Evolutionary conservation across 1,140 invertebrate genomes (phyloP), one percentile per base, ranked within the genome.

Genomic region (Brachionus asplanchnoidis): DNA sequence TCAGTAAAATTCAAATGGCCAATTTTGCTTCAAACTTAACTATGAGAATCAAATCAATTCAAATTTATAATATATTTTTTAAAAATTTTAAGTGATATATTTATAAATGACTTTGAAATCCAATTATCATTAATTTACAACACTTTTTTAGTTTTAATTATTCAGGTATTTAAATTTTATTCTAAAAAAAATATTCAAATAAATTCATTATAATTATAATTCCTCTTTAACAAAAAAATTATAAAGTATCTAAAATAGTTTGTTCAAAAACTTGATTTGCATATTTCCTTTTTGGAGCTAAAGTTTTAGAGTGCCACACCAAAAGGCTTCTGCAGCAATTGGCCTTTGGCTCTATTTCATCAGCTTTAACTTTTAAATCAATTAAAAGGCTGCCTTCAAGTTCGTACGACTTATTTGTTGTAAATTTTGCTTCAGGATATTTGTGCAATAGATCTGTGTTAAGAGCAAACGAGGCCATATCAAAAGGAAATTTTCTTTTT

Each of bases 391-490:
- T 95, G 90, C 99, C 97, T 89, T 97, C 95, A 89, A 94, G 95
- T 9, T 96, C 97, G 86, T 94, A 92, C 87, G 94, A 92, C 50
- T 95, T 93, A 84, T 93, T 92, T 86, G 94, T 94, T 1, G 93
- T 94, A 89, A 99, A 98, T 85, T 91, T 89, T 0, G 94, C 95
- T 50, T 94, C 90, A 4, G 93, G 93, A 88, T 94, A 92, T 2
- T 6, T 60, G n/a, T 42, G 42, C 23, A 82, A 36, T 5, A 96
- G 89, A 20, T 93, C 91, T 1, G 97, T 88, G 89, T 95, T 96
- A n/a, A 99, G 93, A 12, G 95, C 96, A 91, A 99, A 99, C 1
- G 95, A 97, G 3, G 97, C 97, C 97, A 99, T 99, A 87, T 99
- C 98, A 36, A 97, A 93, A 5, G 97, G 95, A 91, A 98, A 99